Evolutionary conservation across 2,797 vertebrate species (phyloP), one percentile per base, ranked within the genome.

Genomic region (Siniperca obscura): DNA sequence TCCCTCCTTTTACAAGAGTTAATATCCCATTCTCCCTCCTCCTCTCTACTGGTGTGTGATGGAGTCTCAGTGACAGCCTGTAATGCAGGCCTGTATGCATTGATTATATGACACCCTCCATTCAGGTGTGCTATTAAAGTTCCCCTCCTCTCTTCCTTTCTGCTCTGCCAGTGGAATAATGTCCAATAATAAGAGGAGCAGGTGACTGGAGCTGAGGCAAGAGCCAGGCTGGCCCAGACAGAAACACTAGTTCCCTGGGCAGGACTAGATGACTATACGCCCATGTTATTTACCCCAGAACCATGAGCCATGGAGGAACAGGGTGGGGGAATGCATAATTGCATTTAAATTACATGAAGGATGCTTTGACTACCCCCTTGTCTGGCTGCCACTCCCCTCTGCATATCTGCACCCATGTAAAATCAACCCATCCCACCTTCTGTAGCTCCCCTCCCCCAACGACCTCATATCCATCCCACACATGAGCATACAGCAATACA

Each of bases 41-140:
- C 74, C 86, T 84, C 84, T 77, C 74, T 82, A 80, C 85, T 72
- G 65, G 50, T 34, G 68, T 81, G 88, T 92, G 93, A 92, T 93
- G 93, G 90, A 93, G 91, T 87, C 92, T 91, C 89, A 78, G 88
- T 94, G 94, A 94, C 93, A 93, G 93, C 82, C 90, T 90, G 93
- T 94, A 94, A 93, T 94, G 92, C 91, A 81, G 92, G 89, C 90
- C 92, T 92, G 93, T 94, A 94, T 92, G 94, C 93, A 95, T 94
- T 93, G 94, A 95, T 95, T 95, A 95, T 95, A 87, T 95, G 94
- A 95, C 94, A 94, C 89, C 89, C 91, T 91, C 94, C 84, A 95
- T 94, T 94, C 94, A 94, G 92, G 91, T 94, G 93, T 94, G 92
- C 94, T 93, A 95, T 95, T 95, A 94, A 94, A 93, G 92, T 90